Conservation (phyloP, 2,888 invertebrate genomes). For the Conchocele bisecta region DNA sequence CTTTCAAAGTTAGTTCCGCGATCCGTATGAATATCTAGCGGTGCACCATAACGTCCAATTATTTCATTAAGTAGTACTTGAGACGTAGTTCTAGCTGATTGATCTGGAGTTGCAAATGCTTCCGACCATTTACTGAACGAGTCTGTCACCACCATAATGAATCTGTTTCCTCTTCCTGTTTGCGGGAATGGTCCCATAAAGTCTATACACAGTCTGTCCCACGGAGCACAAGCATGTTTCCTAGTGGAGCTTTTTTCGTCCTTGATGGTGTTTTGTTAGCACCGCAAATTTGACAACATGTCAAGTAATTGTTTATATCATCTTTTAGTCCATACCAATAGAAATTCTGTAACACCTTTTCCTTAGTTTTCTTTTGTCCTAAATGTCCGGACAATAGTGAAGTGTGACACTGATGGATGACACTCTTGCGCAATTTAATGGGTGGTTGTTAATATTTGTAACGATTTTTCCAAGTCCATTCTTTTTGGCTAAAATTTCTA, state of each 20-base stretch:
- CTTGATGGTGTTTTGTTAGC: conserved; percentile 25
- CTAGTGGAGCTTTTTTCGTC: conserved; percentile 26
- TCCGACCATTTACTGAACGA: conserved; percentile 54
- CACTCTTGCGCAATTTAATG: conserved; percentile 6
- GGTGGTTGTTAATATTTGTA: conserved; percentile 36
- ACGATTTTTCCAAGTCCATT: conserved; percentile 10
- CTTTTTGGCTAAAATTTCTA: conserved; percentile 5
- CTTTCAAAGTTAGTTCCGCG: conserved; percentile 54
- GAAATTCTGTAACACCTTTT: conserved; percentile 16
- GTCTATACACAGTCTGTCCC: conserved; percentile 47
- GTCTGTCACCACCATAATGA: conserved; percentile 52
- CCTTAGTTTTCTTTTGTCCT: conserved; percentile 37
- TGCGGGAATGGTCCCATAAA: conserved; percentile 48
- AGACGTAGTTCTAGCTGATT: conserved; percentile 44
- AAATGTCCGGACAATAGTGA: conserved; percentile 34
- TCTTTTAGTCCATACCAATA: conserved; percentile 43
- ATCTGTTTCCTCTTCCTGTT: conserved; percentile 50
- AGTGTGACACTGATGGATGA: conserved; percentile 28
- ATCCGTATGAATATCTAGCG: conserved; percentile 41
- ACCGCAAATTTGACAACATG: conserved; percentile 38
- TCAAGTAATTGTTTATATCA: conserved; percentile 18
- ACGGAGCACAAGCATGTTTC: conserved; percentile 31
- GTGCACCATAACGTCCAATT: conserved; percentile 39
- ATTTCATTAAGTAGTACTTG: conserved; percentile 50
- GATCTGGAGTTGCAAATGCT: conserved; percentile 42